Conservation (phyloP, 2,888 invertebrate species). For the Lucinisca nassula region DNA sequence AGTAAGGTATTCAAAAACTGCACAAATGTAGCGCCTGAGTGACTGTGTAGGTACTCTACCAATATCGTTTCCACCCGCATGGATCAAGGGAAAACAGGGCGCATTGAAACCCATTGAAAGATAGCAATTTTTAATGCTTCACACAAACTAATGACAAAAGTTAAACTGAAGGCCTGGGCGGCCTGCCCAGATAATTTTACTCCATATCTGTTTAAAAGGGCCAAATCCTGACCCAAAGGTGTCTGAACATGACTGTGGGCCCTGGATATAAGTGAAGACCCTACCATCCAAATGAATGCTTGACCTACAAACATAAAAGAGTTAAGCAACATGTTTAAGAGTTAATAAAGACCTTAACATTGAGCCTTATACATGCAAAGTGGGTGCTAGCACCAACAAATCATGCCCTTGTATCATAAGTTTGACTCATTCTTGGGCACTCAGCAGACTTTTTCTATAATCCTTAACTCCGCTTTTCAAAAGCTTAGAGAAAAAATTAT, state of each 20-base stretch:
- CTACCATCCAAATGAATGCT: slow-evolving; percentile 6
- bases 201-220: neutral
- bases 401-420: too few species aligned
- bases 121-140: neutral
- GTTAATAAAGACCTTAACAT: too few species aligned
- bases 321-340: too few species aligned
- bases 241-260: neutral
- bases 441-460: too few species aligned
- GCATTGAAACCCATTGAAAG: neutral
- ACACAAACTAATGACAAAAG: neutral
- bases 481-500: too few species aligned
- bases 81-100: neutral
- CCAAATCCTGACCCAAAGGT: neutral
- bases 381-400: too few species aligned
- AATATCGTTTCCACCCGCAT: neutral
- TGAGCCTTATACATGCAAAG: too few species aligned
- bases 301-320: neutral
- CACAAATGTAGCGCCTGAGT: neutral
- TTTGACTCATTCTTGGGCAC: too few species aligned
- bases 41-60: neutral
- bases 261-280: neutral
- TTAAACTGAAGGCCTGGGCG: neutral
- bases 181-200: neutral
- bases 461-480: too few species aligned
- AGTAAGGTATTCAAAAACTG: neutral